Percentiles rank a stretch among this genome's conserved stretches.
These are phyloP conservation scores for Thalassoma bifasciatum DNA, from an alignment of 2,113 vertebrate genomes.

Conservation along the genomic window DNA sequence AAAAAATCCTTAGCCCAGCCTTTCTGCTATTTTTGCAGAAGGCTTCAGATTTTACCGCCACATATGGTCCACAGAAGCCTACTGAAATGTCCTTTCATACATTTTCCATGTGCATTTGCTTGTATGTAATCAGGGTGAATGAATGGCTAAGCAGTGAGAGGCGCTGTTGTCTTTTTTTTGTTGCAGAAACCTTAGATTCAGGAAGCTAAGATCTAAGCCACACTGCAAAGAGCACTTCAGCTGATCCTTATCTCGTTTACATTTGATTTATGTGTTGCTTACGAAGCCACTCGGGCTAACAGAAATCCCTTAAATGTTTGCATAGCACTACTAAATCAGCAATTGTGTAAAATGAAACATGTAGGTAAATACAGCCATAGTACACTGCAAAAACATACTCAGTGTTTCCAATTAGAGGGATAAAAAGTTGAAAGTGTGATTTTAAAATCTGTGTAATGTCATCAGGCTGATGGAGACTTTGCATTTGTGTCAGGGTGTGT, in stretches of 20 bases:
- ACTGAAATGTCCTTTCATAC: conserved; percentile 44
- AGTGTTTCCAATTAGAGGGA: conserved; percentile 6
- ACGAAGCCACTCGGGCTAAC: conserved; percentile 56
- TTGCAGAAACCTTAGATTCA: conserved; percentile 66
- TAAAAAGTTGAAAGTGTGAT: conserved; percentile 32
- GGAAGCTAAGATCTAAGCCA: conserved; percentile 61
- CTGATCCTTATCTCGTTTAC: conserved; percentile 78
- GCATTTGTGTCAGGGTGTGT: conserved; percentile 47
- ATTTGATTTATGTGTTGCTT: conserved; percentile 73
- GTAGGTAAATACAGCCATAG: conserved; percentile 49
- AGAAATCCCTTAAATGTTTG: conserved; percentile 68
- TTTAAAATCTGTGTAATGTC: conserved; percentile 17
- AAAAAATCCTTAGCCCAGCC: neutral
- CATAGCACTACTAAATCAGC: conserved; percentile 67
- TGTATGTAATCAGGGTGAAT: conserved; percentile 41
- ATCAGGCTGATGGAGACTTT: conserved; percentile 31
- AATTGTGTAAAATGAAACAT: conserved; percentile 63
- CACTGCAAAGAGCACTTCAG: conserved; percentile 49
- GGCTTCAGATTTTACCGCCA: conserved; percentile 33
- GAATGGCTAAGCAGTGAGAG: conserved; percentile 47
- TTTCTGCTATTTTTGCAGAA: conserved; percentile 7
- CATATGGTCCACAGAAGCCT: conserved; percentile 51
- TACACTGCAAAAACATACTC: conserved; percentile 3
- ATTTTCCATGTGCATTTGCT: conserved; percentile 45
- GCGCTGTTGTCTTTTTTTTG: conserved; percentile 34